A percentile compares a stretch with the other conserved stretches of the same genome.
phyloP scores from a whole-genome alignment of 2,113 vertebrate species.

The Cyrtonyx montezumae region DNA sequence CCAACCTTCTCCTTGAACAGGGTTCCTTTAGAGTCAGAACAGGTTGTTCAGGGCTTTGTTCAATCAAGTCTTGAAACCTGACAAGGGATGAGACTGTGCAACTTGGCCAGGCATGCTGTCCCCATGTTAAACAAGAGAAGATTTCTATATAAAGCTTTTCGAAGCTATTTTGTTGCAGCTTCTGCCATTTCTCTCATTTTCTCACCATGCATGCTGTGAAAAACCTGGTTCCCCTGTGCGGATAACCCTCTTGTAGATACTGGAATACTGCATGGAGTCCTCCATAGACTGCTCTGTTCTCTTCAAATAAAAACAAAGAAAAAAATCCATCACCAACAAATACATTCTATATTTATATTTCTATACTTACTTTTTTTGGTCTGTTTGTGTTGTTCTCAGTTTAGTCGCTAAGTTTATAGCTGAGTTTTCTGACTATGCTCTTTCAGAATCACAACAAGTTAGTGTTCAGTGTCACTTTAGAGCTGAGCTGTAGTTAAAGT shows the following conservation, averaged over 20 bases:
- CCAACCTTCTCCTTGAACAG: not conserved
- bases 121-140: not conserved
- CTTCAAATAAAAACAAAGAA: not conserved
- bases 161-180: not conserved
- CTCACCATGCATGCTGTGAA: not conserved
- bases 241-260: not conserved
- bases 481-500: conserved; percentile 7
- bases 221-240: not conserved
- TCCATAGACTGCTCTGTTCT: not conserved
- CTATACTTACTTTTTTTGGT: not conserved
- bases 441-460: not conserved
- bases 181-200: not conserved
- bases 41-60: not conserved
- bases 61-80: not conserved
- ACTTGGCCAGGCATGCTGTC: not conserved
- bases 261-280: not conserved
- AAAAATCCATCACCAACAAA: not conserved
- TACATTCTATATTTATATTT: not conserved
- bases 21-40: not conserved
- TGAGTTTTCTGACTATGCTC: not conserved
- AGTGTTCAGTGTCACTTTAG: not conserved
- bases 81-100: not conserved
- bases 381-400: not conserved
- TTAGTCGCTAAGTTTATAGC: not conserved
- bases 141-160: not conserved